Percentiles rank a stretch among this genome's conserved stretches.
Evolutionary conservation across 2,113 vertebrate genomes (phyloP).

Genomic region (Lepisosteus oculatus): DNA sequence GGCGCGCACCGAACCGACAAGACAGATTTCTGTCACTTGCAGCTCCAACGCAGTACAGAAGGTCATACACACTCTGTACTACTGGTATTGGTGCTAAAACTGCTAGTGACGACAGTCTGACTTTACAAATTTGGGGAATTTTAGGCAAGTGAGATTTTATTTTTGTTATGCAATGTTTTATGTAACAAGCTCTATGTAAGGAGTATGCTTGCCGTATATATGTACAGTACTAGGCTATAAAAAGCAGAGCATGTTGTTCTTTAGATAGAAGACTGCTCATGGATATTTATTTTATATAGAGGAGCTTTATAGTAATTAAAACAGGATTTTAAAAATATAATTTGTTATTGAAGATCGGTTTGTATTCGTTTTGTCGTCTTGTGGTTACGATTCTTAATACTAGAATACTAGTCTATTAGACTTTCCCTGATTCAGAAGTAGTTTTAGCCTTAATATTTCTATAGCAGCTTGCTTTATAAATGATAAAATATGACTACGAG

Average conservation of each 20-base stretch:
- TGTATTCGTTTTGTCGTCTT: no score
- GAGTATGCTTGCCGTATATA: background rate
- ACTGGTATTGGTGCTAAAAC: background rate
- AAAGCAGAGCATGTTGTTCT: background rate
- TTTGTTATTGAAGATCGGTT: no score
- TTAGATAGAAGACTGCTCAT: background rate
- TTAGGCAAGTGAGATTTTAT: constrained; percentile 23
- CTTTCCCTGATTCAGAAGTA: no score
- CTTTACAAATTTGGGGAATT: constrained; percentile 14
- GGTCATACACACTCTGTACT: constrained; percentile 21
- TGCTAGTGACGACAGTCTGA: background rate
- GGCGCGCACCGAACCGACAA: background rate
- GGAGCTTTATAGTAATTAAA: no score
- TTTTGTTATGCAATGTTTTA: background rate
- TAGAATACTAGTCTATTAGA: no score
- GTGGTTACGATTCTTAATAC: no score
- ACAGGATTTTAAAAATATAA: no score
- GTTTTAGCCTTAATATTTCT: no score
- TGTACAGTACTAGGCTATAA: background rate
- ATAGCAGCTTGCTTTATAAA: no score
- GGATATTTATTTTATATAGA: no score
- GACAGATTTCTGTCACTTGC: background rate
- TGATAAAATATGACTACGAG: no score
- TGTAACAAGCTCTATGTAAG: no score
- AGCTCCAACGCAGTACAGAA: constrained; percentile 9